Base-by-base conservation (phyloP, 2,797 vertebrate genomes). In the Chaetodon trifasciatus region DNA sequence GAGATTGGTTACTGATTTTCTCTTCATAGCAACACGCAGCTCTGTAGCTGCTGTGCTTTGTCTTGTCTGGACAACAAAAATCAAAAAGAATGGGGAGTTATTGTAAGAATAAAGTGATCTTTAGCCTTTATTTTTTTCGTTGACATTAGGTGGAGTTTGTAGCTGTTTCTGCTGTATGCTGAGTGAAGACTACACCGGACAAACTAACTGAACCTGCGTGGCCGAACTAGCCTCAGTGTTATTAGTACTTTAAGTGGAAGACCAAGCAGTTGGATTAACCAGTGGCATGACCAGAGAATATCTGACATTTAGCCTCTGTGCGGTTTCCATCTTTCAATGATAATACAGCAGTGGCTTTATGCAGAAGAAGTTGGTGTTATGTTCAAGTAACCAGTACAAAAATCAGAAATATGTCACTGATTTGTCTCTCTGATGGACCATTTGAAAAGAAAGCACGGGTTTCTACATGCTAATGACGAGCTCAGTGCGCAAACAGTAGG, bases 1-100 rank as follows among this genome's bases (percentile, higher is more conserved):
- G 19, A 60, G 12, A 24, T 3, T n/a, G 39, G 23, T 44, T 35
- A 65, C 17, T 62, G 53, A 23, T 65, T 49, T 47, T 42, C 5
- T n/a, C 23, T 67, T 21, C 23, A 32, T 39, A 9, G 60, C 58
- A 56, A 40, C 40, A 17, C 60, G 28, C 75, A 66, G 15, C n/a
- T 67, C 44, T 53, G 40, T 9, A 40, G 55, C 58, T 58, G 64
- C 28, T 52, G 15, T 42, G 67, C 21, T 56, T 69, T 12, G 52
- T 72, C 23, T 23, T 53, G 3, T 55, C 6, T 46, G 47, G 16
- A 42, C 17, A 52, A n/a, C 44, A 61, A 12, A 60, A 63, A 64
- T 24, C 7, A 28, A 10, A 46, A 17, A 39, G 23, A 32, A 16
- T n/a, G 7, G 11, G 39, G 24, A 52, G 12, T 46, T 57, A 6